Evolutionary conservation across 1,140 invertebrate genomes (phyloP).

Genomic region (Acromyrmex echinatior): DNA sequence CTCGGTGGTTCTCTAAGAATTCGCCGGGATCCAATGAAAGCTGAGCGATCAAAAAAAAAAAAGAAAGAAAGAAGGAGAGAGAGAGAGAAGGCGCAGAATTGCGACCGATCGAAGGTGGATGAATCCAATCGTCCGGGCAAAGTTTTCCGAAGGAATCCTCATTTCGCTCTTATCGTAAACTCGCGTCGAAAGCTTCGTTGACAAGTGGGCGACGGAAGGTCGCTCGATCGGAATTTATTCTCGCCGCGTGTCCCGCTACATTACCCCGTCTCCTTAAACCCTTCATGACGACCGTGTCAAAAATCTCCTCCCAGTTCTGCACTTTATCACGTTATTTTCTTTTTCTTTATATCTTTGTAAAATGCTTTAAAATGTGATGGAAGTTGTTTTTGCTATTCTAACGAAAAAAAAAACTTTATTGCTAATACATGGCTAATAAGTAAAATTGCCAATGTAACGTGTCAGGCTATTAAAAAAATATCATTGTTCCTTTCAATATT

Average conservation of each 20-base stretch:
- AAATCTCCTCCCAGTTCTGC: conserved; percentile 58
- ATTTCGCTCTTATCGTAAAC: conserved; percentile 63
- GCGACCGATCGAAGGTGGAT: conserved; percentile 53
- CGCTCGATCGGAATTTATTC: conserved; percentile 71
- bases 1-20: conserved; percentile 59
- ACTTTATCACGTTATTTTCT: conserved; percentile 48
- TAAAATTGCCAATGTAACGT: neutral
- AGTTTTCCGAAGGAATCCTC: conserved; percentile 60
- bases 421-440: neutral
- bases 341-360: conserved; percentile 30
- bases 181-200: conserved; percentile 59
- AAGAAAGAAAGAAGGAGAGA: neutral
- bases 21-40: conserved; percentile 50
- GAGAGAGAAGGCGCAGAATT: conserved; percentile 34
- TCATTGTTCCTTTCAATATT: neutral
- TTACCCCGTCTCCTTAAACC: conserved; percentile 60
- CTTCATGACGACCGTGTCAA: conserved; percentile 62
- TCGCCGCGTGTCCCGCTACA: conserved; percentile 60
- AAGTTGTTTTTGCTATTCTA: neutral
- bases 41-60: conserved; percentile 17
- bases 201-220: conserved; percentile 58
- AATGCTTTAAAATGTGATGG: neutral
- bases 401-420: neutral
- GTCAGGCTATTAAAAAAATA: neutral
- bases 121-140: conserved; percentile 56